Evolutionary conservation across 1,140 invertebrate species (phyloP), one percentile per base, ranked within the genome.

Genomic region (Drosophila erecta): DNA sequence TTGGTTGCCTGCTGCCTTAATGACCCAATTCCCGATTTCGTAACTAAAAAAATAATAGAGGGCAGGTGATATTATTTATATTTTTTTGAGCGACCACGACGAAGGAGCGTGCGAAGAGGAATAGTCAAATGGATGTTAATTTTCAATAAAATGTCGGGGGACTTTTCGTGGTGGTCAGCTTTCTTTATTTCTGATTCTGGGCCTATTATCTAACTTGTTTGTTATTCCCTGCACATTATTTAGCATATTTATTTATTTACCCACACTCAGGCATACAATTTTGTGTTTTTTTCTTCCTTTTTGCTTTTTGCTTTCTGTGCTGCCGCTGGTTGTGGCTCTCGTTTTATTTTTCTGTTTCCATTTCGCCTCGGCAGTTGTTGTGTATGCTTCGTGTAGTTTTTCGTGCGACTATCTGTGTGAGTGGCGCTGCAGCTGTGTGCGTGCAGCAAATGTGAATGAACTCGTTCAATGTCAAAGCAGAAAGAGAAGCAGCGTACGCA

Each of bases 391-490:
- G 79, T 83, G 79, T 87, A 85, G 83, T 85, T 85, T 86, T 70
- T 58, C 46, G 79, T 60, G 78, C 60, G 38, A 60, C 67, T 53
- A 27, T 72, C 49, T 43, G 46, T 35, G 61, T 56, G 65, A 38
- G 54, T 50, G 46, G 46, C 35, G 46, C 40, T 72, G 66, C 51
- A 50, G 58, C 14, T 47, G 71, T 65, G 61, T 66, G 64, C 38
- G 58, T 61, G 57, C 73, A 70, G 66, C 76, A 89, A 90, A 90
- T 78, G 91, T 91, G 89, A 92, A 92, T 92, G 91, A 92, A 92
- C 91, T 90, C 91, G 90, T 92, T 92, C 91, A 92, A 92, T 92
- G 91, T 92, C 91, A 92, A 76, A 76, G 61, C 72, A 75, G 73
- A 75, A 75, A 57, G 69, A 80, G 73, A 67, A 71, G 69, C 65